Evolutionary conservation across 2,888 invertebrate species (phyloP), one percentile per base, ranked within the genome.

Genomic region (Xiphydria camelus): DNA sequence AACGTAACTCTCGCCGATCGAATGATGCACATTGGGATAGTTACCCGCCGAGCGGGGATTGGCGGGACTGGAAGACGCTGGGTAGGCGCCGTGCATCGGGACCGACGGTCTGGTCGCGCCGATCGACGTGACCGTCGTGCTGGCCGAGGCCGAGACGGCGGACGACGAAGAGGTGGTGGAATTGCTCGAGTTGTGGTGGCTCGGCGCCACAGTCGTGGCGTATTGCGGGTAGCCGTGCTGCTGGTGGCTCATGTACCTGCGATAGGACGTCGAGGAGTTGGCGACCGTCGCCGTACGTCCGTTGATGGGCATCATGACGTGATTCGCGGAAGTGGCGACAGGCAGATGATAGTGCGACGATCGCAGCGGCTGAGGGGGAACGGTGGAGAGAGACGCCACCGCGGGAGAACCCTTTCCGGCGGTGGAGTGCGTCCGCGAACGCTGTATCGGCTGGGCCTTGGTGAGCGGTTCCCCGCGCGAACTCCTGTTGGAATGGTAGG

Each of bases 401-500:
- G 41, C 23, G 7, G 32, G 15, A 4, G 49, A 40, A 42, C 29
- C 15, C 29, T 37, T 51, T 19, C 21, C 39, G 9, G 37, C 26
- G 12, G 44, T 47, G 4, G 54, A 14, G 14, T 62, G 61, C 4
- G 37, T 47, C 37, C 64, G 59, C 29, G 60, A 63, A 29, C 67
- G 49, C 12, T 59, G 63, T 19, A 53, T 39, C 29, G 62, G 45
- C 29, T 65, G 66, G 14, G 63, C 53, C 22, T 66, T 67, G 14
- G 52, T 53, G 17, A 57, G 41, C 14, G 65, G 57, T 42, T 77
- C 75, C n/a, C n/a, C n/a, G 29, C 72, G 57, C 23, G 60, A 62
- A 48, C 53, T 68, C 55, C 78, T 69, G 61, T 70, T 77, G 54
- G 77, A 73, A 69, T 79, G 78, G 55, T 79, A 79, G 26, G 76